Evolutionary conservation across 2,888 invertebrate species (phyloP), one percentile per base, ranked within the genome.

Genomic region (Brachyopa scutellaris): DNA sequence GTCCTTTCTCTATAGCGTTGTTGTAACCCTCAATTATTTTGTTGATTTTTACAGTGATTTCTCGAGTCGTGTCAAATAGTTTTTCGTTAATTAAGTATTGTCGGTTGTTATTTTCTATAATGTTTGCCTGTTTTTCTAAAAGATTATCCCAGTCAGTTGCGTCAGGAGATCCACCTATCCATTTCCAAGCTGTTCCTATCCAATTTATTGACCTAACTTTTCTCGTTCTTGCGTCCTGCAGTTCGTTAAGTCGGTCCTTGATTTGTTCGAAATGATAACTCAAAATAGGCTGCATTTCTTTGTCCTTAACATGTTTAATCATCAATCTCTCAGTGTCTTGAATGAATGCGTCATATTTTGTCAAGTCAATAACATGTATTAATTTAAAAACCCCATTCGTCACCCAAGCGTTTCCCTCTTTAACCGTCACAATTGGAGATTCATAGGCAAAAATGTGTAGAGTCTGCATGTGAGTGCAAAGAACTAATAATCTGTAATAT

Each of bases 111-210:
- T 57, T 57, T 1, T 57, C 57, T 23, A 9, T 7, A 11, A 57
- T 40, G n/a, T 40, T 8, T 9, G 13, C 23, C 15, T 57, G 57
- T 15, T 15, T 23, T 15, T 57, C 8, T 26, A 26, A 6, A 8
- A 57, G 26, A 7, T 40, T 57, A 5, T 57, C 40, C 57, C 57
- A 57, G 40, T 40, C 40, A 4, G 38, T 26, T 26, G 21, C 62
- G 23, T 49, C 62, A 9, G 36, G 23, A 36, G 19, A 36, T 7
- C 47, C 62, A 13, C 21, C 62, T 13, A 47, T 15, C 33, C 47
- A 47, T 8, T 62, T 62, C 36, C 62, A 62, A 11, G 62, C 23
- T 6, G 62, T 47, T n/a, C 23, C 47, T 13, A 62, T 47, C 47
- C 47, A 49, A 36, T 62, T 23, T 21, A 47, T 23, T 23, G 62